Evolutionary conservation across 2,113 vertebrate species (phyloP), one percentile per base, ranked within the genome.

Genomic region (Dipodomys merriami): DNA sequence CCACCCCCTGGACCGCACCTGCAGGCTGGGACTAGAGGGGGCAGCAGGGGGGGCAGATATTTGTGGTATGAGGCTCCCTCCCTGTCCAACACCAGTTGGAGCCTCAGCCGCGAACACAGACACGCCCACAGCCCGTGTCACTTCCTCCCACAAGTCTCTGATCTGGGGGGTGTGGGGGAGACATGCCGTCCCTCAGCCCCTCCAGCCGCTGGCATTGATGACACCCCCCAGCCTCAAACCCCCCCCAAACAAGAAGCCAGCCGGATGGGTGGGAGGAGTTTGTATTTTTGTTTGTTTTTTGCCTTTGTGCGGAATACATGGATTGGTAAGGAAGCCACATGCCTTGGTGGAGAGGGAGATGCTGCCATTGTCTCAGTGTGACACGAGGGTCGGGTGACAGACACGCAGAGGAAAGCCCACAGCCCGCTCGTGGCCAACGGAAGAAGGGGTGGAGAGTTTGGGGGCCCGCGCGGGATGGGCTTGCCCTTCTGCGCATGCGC

Each of bases 321-420:
- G 96, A 88, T 81, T 64, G 85, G 82, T 95, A 85, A 85, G 80
- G 96, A 78, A 49, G 86, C 93, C 86, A 95, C 97, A 97, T 97
- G 97, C 96, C 96, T 96, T 91, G 92, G 84, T 95, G 83, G 82
- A 96, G 93, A 62, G 73, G 95, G 95, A 96, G 77, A 33, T 68
- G 71, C 90, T 86, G 87, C 67, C 87, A 95, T 57, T 94, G 76
- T 88, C 65, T 88, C 96, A 81, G 93, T 68, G 62, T 80, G 94
- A 95, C 93, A 72, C 23, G 15, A 25, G 85, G 91, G 87, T 78
- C 64, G 93, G 97, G 96, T 30, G 90, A 93, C 90, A 96, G 94
- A 96, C 96, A 96, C 93, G 91, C 82, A 73, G 64, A 88, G 95
- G 88, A 91, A 93, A 93, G 35, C 87, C 92, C 96, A 94, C 91